Conservation (phyloP, 1,140 invertebrate genomes). For the Fopius arisanus region DNA sequence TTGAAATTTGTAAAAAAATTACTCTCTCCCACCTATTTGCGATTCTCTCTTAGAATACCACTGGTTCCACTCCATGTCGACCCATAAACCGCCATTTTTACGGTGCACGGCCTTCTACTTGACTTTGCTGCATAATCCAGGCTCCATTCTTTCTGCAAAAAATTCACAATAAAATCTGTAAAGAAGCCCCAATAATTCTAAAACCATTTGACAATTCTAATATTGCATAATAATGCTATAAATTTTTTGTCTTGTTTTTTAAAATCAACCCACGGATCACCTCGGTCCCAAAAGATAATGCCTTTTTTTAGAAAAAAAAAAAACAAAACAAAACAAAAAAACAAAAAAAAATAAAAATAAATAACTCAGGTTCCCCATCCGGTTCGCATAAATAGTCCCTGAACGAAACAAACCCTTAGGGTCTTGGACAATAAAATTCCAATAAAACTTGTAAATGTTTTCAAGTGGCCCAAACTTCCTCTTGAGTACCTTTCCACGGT, state of each 20-base stretch:
- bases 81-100: conserved; percentile 45
- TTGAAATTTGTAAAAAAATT: background rate
- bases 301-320: too few species aligned
- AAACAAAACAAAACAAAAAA: too few species aligned
- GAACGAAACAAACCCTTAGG: conserved; percentile 9
- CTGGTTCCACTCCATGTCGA: background rate
- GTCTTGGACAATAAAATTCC: conserved; percentile 20
- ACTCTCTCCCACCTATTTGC: background rate
- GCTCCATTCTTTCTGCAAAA: background rate
- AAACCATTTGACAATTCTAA: background rate
- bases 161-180: background rate
- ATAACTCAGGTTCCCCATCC: background rate
- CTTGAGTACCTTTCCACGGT: background rate
- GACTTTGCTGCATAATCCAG: background rate
- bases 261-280: background rate
- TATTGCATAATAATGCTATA: background rate
- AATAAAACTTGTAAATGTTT: conserved; percentile 13
- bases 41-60: background rate
- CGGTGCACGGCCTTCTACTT: conserved; percentile 36
- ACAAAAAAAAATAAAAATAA: too few species aligned
- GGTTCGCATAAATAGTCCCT: background rate
- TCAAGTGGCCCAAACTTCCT: background rate
- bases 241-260: background rate
- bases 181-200: background rate
- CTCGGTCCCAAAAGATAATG: background rate